A percentile compares a stretch with the other conserved stretches of the same genome.
These are phyloP conservation scores for Eubasilissa splendida DNA, from an alignment of 2,888 invertebrate genomes.

Conservation along the genomic window DNA sequence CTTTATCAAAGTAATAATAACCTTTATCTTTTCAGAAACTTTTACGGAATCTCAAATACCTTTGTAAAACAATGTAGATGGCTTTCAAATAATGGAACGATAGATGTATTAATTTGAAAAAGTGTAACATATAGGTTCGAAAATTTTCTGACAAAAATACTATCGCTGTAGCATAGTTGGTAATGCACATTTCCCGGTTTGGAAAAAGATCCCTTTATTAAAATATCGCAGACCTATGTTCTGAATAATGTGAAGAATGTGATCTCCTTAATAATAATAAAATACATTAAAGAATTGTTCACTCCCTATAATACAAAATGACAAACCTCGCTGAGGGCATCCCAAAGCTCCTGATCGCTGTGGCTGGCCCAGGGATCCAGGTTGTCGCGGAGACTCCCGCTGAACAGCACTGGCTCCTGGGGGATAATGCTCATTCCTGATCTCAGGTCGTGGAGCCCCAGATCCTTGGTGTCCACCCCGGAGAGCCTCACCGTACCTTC, in stretches of 20 bases:
- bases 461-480: slow-evolving; percentile 64
- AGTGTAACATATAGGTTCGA: too few species aligned
- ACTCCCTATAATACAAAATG: too few species aligned
- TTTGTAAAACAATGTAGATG: too few species aligned
- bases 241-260: neutral
- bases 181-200: too few species aligned
- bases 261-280: neutral
- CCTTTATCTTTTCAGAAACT: too few species aligned
- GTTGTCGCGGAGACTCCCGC: slow-evolving; percentile 84
- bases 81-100: too few species aligned
- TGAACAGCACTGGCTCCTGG: slow-evolving; percentile 82
- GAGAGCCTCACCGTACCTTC: slow-evolving; percentile 69
- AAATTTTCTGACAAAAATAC: too few species aligned
- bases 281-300: neutral
- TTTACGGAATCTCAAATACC: too few species aligned
- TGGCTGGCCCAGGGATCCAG: slow-evolving; percentile 81
- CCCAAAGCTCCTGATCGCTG: slow-evolving; percentile 78
- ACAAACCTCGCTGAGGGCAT: slow-evolving; percentile 78
- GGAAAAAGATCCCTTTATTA: too few species aligned
- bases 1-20: too few species aligned
- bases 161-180: too few species aligned
- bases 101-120: too few species aligned
- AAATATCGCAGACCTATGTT: neutral
- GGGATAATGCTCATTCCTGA: slow-evolving; percentile 76
- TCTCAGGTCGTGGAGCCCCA: slow-evolving; percentile 73